Conservation (phyloP, 2,888 invertebrate species). For the Petrolisthes cinctipes region DNA sequence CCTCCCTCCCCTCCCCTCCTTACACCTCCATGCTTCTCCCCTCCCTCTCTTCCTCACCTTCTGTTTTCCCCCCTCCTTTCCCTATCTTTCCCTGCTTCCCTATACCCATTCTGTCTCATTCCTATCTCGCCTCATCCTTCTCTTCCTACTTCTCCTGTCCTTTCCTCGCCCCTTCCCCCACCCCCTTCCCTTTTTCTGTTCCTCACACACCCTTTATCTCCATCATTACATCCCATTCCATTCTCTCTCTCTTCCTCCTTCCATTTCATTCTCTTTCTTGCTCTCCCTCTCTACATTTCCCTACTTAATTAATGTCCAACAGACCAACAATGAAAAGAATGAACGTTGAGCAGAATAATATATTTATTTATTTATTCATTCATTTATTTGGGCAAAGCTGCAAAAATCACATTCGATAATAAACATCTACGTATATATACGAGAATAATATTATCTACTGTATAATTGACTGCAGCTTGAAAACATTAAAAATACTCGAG, state of each 20-base stretch:
- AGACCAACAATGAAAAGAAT: too few relatives aligned
- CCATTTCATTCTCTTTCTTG: neutral
- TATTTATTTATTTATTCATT: too few relatives aligned
- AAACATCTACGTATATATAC: too few relatives aligned
- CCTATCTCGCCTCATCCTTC: neutral
- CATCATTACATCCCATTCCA: neutral
- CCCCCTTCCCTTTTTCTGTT: too few relatives aligned
- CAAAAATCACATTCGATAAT: too few relatives aligned
- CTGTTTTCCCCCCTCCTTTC: neutral
- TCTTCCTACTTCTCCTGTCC: neutral
- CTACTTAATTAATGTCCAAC: too few relatives aligned
- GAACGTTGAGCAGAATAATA: too few relatives aligned
- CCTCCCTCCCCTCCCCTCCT: constrained; percentile 26
- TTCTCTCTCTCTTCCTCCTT: neutral
- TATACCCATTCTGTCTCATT: neutral
- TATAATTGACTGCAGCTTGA: too few relatives aligned
- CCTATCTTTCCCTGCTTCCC: neutral
- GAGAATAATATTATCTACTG: too few relatives aligned
- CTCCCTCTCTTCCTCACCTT: constrained; percentile 10
- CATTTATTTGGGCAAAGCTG: too few relatives aligned
- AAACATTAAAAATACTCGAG: too few relatives aligned
- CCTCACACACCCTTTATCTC: neutral
- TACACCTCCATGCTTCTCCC: neutral
- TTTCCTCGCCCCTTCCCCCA: neutral
- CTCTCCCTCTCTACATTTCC: too few relatives aligned